Conservation (phyloP, 1,140 invertebrate genomes). For the Bombus difficillimus region DNA sequence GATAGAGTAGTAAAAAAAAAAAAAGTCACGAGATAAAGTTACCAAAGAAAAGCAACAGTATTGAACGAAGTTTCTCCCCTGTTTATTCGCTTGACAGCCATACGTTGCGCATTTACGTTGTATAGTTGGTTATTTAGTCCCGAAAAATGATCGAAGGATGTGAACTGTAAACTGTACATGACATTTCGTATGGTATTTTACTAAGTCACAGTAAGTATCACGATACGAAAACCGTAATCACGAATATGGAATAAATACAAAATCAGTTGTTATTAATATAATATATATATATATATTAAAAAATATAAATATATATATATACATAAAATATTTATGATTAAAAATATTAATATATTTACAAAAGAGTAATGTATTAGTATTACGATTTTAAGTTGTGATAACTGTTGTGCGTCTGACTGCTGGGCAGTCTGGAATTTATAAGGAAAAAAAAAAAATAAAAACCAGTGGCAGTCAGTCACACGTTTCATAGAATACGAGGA, state of each 20-base stretch:
- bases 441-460: conserved; percentile 31
- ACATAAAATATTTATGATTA: conserved; percentile 78
- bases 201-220: conserved; percentile 68
- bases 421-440: conserved; percentile 79
- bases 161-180: conserved; percentile 75
- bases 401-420: conserved; percentile 78
- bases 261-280: conserved; percentile 80
- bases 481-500: conserved; percentile 64
- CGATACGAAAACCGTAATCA: conserved; percentile 69
- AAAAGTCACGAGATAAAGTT: conserved; percentile 7
- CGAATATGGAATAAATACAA: conserved; percentile 63
- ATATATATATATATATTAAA: conserved; percentile 72
- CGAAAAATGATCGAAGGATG: conserved; percentile 54
- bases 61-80: conserved; percentile 44
- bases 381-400: conserved; percentile 79
- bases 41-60: conserved; percentile 46
- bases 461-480: conserved; percentile 73
- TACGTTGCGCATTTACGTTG: conserved; percentile 54
- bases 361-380: conserved; percentile 78
- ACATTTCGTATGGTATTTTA: conserved; percentile 80
- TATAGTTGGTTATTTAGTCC: conserved; percentile 59
- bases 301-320: conserved; percentile 75
- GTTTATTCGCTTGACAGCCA: conserved; percentile 59
- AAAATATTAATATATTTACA: conserved; percentile 81
- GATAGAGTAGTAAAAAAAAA: not conserved